phyloP scores from a whole-genome alignment of 2,113 vertebrate species.

The Notechis scutatus region DNA sequence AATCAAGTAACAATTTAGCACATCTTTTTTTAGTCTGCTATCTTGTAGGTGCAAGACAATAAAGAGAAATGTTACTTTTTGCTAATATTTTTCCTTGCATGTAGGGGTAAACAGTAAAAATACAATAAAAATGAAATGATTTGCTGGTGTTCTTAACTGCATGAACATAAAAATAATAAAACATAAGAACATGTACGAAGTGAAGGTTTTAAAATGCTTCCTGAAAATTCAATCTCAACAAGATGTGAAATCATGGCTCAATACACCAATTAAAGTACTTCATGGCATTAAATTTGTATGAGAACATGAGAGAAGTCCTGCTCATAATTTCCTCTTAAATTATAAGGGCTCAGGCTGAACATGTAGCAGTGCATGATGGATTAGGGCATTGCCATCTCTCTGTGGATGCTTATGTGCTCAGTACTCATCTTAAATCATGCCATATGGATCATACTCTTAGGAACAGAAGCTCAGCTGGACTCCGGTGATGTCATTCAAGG shows the following conservation, averaged over 20 bases:
- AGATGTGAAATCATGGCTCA: not conserved
- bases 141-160: not conserved
- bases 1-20: not conserved
- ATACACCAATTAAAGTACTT: not conserved
- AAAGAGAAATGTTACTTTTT: not conserved
- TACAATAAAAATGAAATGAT: not conserved
- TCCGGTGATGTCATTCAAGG: not conserved
- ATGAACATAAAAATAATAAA: not conserved
- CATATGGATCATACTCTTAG: not conserved
- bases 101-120: not conserved
- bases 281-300: not conserved
- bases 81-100: not conserved
- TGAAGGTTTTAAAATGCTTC: not conserved
- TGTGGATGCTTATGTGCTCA: not conserved
- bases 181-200: not conserved
- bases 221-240: not conserved
- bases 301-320: not conserved
- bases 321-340: not conserved
- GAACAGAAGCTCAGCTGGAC: not conserved
- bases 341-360: not conserved
- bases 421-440: not conserved
- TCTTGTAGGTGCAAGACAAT: not conserved
- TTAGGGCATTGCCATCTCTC: not conserved
- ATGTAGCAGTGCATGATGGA: not conserved
- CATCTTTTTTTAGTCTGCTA: not conserved